A percentile compares a stretch with the other conserved stretches of the same genome.
phyloP scores from a whole-genome alignment of 2,888 invertebrate genomes.

The Apotomis turbidana region DNA sequence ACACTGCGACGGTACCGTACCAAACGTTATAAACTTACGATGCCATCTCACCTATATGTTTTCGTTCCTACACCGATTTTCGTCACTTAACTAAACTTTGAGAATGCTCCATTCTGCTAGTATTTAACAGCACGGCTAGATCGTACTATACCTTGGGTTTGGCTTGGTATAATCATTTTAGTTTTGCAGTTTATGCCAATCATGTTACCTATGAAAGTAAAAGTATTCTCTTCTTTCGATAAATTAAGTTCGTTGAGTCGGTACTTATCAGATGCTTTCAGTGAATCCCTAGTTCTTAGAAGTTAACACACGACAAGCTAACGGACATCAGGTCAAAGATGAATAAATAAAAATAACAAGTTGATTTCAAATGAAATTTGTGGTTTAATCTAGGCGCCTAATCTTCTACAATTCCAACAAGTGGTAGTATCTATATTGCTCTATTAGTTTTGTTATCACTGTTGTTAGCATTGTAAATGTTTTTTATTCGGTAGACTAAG shows the following conservation, averaged over 20 bases:
- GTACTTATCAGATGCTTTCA: background rate
- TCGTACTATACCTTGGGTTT: background rate
- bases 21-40: constrained; percentile 14
- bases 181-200: background rate
- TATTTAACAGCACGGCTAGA: background rate
- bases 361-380: background rate
- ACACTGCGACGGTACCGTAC: constrained; percentile 92
- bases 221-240: background rate
- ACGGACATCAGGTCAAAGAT: background rate
- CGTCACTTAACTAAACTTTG: background rate
- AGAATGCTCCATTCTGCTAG: background rate
- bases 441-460: background rate
- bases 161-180: background rate
- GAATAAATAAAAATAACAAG: background rate
- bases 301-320: no score
- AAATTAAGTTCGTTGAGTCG: background rate
- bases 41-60: constrained; percentile 48
- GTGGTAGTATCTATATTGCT: background rate
- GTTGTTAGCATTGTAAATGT: background rate
- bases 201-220: no score
- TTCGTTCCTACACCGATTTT: constrained; percentile 47
- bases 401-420: background rate
- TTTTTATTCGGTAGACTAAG: no score
- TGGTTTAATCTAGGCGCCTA: background rate
- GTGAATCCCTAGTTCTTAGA: no score